Conservation (phyloP, 2,113 vertebrate species). For the Hirundichthys speculiger region DNA sequence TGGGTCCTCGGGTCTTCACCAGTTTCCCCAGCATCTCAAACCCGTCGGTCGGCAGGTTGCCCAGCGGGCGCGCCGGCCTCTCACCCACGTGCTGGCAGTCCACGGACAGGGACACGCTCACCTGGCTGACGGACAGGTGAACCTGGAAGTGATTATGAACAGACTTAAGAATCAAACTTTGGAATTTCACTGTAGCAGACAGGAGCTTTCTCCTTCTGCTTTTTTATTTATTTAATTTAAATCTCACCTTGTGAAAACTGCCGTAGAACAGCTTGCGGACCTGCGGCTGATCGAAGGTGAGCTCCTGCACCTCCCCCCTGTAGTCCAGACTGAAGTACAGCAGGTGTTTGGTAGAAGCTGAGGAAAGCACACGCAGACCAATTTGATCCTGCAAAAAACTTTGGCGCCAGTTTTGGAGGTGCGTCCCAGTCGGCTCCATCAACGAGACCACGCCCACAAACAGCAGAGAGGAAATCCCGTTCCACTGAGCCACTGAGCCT, state of each 20-base stretch:
- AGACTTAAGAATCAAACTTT: too few species aligned
- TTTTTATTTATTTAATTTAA: too few species aligned
- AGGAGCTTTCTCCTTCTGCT: too few species aligned
- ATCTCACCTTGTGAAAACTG: conserved; percentile 93
- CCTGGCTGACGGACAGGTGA: conserved; percentile 87
- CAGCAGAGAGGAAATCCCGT: too few species aligned
- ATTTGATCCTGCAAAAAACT: too few species aligned
- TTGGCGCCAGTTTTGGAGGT: too few species aligned
- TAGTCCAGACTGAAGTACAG: conserved; percentile 91
- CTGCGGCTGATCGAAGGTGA: conserved; percentile 89
- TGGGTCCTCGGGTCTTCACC: conserved; percentile 84
- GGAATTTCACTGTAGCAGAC: too few species aligned
- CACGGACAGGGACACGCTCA: conserved; percentile 85
- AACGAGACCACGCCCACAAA: too few species aligned
- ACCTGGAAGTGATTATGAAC: too few species aligned
- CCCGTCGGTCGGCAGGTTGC: conserved; percentile 81
- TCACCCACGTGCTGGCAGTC: conserved; percentile 89
- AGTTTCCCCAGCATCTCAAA: conserved; percentile 92
- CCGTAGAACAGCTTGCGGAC: conserved; percentile 93
- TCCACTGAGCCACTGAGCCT: too few species aligned
- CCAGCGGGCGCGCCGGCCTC: conserved; percentile 77
- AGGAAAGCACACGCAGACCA: not conserved
- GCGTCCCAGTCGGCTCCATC: too few species aligned
- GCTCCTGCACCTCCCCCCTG: conserved; percentile 87
- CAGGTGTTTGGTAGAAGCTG: conserved; percentile 87